These are phyloP conservation scores for Smittia sp. DNA, from an alignment of 2,888 invertebrate species.

Conservation along the genomic window DNA sequence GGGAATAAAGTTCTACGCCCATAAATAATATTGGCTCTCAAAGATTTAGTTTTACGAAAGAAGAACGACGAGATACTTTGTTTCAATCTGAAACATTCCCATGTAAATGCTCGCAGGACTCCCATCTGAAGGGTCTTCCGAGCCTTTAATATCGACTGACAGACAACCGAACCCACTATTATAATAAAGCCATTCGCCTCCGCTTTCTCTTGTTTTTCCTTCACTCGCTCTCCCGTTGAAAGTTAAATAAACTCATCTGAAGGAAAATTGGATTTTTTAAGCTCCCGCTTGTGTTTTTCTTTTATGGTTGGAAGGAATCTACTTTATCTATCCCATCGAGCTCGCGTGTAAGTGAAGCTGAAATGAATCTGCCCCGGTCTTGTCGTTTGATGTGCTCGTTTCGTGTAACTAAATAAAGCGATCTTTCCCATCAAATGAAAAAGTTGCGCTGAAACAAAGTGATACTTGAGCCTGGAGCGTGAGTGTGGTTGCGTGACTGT, in stretches of 20 bases:
- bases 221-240: neutral
- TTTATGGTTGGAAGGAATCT: neutral
- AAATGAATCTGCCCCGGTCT: neutral
- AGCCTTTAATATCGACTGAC: constrained; percentile 14
- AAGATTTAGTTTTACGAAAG: too few species aligned
- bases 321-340: neutral
- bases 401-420: neutral
- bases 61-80: too few species aligned
- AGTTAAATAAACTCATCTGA: constrained; percentile 17
- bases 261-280: neutral
- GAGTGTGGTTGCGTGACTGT: neutral
- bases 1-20: neutral
- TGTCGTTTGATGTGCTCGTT: neutral
- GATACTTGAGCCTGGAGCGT: neutral
- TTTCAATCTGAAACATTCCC: too few species aligned
- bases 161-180: constrained; percentile 1
- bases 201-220: neutral
- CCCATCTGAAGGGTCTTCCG: neutral
- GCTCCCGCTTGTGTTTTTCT: neutral
- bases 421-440: neutral
- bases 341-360: neutral
- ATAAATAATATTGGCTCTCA: neutral
- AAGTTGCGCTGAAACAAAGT: neutral
- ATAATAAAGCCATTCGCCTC: neutral
- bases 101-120: neutral